Base-by-base conservation (phyloP, 2,113 vertebrate species). In the Tupaia chinensis region DNA sequence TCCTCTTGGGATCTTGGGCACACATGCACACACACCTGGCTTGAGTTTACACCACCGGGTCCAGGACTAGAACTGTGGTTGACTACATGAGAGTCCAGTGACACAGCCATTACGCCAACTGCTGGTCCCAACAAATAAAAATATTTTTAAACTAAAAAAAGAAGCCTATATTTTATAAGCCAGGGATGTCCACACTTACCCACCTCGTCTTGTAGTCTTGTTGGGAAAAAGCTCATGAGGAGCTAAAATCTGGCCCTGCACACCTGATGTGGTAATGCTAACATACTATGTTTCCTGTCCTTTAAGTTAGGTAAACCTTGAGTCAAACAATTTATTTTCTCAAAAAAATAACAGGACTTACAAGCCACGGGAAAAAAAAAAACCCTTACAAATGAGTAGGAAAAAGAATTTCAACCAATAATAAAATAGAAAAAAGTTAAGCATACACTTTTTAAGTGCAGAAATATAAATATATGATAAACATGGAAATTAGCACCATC, bases 331-430 rank as follows among this genome's bases (percentile, higher is more conserved):
- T 15, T 68, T 63, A 78, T 87, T 54, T 85, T 53, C 5, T 54
- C 2, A 17, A 53, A 70, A 22, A 29, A 87, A 66, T 44, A 44
- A 44, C 44, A 81, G 10, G 4, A 7, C 70, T 78, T 79, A 5
- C 44, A 69, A 69, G 22, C 22, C 6, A 95, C 19, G 92, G 70
- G 53, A 79, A 53, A 79, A 27, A 54, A 54, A 58, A 92, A 54
- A 88, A 66, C 22, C 13, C 25, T 53, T 56, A 91, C 9, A 92
- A 85, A 91, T 56, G 29, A 89, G 34, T 44, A 83, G 32, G 32
- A 14, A 88, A 93, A 92, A 54, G 89, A 56, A 87, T 23, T 69
- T 32, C 29, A 93, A 83, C 12, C 60, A 83, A 91, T 9, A 91
- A 15, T 61, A 92, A 89, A 69, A 80, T 70, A 16, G 73, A 27